Evolutionary conservation across 2,113 vertebrate genomes (phyloP).

Genomic region (Erpornis zantholeuca): DNA sequence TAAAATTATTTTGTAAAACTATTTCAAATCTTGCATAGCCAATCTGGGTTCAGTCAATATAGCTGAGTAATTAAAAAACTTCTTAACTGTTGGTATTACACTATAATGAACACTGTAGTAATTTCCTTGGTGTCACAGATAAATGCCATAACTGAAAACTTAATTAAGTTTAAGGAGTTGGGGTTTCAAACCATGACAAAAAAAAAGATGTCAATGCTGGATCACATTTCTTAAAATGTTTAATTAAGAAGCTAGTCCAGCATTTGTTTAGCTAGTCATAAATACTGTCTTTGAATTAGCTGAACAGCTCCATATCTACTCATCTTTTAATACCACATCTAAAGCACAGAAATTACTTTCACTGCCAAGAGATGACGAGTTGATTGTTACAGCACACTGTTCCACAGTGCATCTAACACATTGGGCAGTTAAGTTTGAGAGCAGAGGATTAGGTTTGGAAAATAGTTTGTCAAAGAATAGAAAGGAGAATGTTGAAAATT

Average conservation of each 20-base stretch:
- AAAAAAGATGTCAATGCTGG: background rate
- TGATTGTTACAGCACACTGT: background rate
- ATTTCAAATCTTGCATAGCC: background rate
- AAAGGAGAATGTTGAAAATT: background rate
- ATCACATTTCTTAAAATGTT: background rate
- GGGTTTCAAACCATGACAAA: background rate
- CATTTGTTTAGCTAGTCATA: background rate
- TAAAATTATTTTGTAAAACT: background rate
- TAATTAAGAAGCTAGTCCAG: background rate
- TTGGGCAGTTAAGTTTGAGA: background rate
- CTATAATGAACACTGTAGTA: background rate
- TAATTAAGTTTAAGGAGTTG: background rate
- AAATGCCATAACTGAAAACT: background rate
- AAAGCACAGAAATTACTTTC: background rate
- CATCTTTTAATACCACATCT: background rate
- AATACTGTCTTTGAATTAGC: background rate
- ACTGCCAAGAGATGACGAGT: background rate
- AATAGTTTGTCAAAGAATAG: background rate
- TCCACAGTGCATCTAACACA: background rate
- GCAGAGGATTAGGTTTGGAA: background rate
- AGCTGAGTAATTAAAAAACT: background rate
- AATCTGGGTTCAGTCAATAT: background rate
- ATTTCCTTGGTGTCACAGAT: background rate
- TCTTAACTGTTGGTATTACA: background rate
- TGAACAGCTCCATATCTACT: background rate